Base-by-base conservation (phyloP, 2,113 vertebrate species). In the Cepphus grylle region DNA sequence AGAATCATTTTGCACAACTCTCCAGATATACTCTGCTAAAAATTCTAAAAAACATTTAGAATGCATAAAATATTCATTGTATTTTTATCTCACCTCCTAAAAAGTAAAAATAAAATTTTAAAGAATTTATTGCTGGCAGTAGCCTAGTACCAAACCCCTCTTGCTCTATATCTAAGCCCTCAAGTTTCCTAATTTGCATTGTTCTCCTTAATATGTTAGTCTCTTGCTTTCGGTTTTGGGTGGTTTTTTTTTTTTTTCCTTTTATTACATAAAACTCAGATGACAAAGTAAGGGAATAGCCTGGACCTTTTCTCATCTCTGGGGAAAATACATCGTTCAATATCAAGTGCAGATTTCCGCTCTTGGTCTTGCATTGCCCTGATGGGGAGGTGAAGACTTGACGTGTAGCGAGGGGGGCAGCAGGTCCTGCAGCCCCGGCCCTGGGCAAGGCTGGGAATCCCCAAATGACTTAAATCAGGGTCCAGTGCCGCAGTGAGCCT, bases 201-300 rank as follows among this genome's bases (percentile, higher is more conserved):
- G 0, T 42, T 86, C 22, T 72, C n/a, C 9, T 13, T 79, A 36
- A 11, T 58, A 50, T 9, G 6, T 12, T 12, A 16, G 42, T 6
- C 29, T 7, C 18, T 50, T 63, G 34, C n/a, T 21, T 81, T 89
- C 0, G 0, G 0, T 32, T 12, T 26, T 43, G 2, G 40, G 40
- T 40, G 10, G 40, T 38, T 9, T 6, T 53, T 14, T 17, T 55
- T 40, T n/a, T 22, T 12, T 38, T 27, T 43, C 5, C 9, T 82
- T 87, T 59, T 67, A 20, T 67, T 63, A 32, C 34, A 25, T 72
- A 42, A 91, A 86, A 72, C 9, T 65, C 22, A 16, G 11, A 38
- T 65, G 49, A 14, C 34, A 45, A n/a, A 65, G 27, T 9, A 16
- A 38, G 25, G 59, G 45, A 70, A 22, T 22, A 53, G 45, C 27